phyloP scores from a whole-genome alignment of 2,888 invertebrate species.

The Ophion costatus region DNA sequence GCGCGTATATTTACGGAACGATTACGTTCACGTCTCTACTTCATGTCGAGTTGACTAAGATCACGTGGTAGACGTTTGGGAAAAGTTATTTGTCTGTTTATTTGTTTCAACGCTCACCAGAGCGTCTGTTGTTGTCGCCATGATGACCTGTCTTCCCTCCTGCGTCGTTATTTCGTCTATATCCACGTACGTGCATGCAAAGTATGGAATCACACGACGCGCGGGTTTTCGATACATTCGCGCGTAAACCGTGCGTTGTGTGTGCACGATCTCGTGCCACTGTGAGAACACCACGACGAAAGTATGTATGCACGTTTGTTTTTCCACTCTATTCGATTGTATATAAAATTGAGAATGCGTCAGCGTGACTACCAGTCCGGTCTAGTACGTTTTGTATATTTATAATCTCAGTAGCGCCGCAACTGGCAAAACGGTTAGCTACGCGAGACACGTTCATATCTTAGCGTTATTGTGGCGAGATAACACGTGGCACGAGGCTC shows the following conservation, averaged over 20 bases:
- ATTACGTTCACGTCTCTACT: neutral
- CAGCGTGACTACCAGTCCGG: constrained; percentile 23
- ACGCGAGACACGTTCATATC: constrained; percentile 32
- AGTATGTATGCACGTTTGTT: constrained; percentile 34
- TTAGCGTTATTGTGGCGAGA: constrained; percentile 19
- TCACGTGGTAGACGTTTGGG: neutral
- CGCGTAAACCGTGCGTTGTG: neutral
- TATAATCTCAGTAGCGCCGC: constrained; percentile 37
- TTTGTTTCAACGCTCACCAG: constrained; percentile 55
- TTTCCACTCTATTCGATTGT: constrained; percentile 36
- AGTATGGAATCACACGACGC: neutral
- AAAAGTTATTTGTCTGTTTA: neutral
- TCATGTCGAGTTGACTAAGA: too few relatives aligned
- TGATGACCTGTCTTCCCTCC: constrained; percentile 20
- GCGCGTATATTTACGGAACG: too few relatives aligned
- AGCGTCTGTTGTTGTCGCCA: constrained; percentile 57
- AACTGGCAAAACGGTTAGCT: constrained; percentile 6
- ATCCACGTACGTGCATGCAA: neutral
- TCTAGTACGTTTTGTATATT: constrained; percentile 47
- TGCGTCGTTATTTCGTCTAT: constrained; percentile 4
- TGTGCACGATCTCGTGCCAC: constrained; percentile 35
- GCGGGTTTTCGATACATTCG: neutral
- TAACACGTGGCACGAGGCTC: constrained; percentile 34
- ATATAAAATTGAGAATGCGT: constrained; percentile 28
- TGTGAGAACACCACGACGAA: constrained; percentile 23